A percentile compares a stretch with the other conserved stretches of the same genome.
Evolutionary conservation across 2,113 vertebrate species (phyloP).

Genomic region (Vireo altiloquus): DNA sequence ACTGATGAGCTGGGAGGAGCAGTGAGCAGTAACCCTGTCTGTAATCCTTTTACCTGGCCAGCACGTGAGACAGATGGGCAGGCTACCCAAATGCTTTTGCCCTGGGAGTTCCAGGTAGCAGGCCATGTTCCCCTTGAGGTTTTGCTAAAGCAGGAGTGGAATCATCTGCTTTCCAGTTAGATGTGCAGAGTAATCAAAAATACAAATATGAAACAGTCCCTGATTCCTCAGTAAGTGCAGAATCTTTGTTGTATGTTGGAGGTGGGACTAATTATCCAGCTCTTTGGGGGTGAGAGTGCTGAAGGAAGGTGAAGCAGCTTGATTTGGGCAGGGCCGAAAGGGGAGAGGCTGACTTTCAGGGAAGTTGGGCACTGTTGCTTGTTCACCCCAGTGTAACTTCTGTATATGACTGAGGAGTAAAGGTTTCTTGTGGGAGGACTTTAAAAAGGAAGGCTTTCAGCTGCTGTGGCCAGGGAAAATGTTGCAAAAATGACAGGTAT

Average conservation of each 20-base stretch:
- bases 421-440: neutral
- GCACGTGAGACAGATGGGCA: neutral
- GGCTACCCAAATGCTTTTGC: neutral
- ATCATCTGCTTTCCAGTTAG: neutral
- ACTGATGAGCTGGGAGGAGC: neutral
- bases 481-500: neutral
- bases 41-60: neutral
- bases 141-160: neutral
- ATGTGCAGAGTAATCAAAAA: neutral
- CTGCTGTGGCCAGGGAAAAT: fast-evolving
- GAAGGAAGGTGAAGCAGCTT: neutral
- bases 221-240: neutral
- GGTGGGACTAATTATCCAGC: neutral
- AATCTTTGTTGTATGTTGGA: fast-evolving
- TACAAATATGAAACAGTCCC: neutral
- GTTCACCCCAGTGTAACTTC: neutral
- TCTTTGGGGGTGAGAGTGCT: neutral
- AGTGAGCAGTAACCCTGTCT: neutral
- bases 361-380: fast-evolving
- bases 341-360: neutral
- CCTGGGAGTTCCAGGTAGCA: neutral
- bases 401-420: neutral
- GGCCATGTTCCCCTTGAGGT: neutral
- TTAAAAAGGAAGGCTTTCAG: neutral
- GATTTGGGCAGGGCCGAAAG: neutral